These are phyloP conservation scores for Epizoanthus rinbou DNA, from an alignment of 92 coral and sea anemone genomes.

Conservation along the genomic window DNA sequence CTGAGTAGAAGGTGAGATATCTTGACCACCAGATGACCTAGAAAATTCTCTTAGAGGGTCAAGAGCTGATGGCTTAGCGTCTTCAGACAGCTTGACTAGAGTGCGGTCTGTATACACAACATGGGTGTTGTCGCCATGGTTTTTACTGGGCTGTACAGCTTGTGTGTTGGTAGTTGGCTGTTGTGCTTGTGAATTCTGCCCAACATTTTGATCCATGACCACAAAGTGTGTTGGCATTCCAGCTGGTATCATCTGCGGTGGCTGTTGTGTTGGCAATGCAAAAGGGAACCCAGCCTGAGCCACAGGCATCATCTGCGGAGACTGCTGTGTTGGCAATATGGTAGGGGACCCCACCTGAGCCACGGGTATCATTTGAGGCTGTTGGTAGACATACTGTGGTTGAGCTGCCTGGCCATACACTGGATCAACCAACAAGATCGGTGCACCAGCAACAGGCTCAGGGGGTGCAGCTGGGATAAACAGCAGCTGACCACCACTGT, in stretches of 20 bases:
- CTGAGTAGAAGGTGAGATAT: too few species aligned
- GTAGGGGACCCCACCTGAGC: slow-evolving; percentile 18
- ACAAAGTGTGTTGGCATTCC: slow-evolving; percentile 3
- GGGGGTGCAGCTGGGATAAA: slow-evolving; percentile 17
- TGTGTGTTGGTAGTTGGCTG: background rate
- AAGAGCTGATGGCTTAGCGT: too few species aligned
- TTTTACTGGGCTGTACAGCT: background rate
- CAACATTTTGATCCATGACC: background rate
- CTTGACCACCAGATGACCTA: too few species aligned
- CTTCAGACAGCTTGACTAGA: slow-evolving; percentile 7
- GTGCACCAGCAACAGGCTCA: background rate
- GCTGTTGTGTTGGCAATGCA: slow-evolving; percentile 33
- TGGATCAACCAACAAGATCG: slow-evolving; percentile 12
- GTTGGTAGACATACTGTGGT: background rate
- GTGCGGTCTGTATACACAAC: slow-evolving; percentile 23
- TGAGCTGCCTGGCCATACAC: background rate
- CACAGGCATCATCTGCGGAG: slow-evolving; percentile 20
- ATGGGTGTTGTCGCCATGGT: slow-evolving; percentile 31
- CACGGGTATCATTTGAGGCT: background rate
- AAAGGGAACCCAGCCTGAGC: slow-evolving; percentile 40
- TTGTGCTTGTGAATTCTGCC: background rate
- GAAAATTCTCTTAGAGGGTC: too few species aligned
- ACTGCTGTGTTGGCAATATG: slow-evolving; percentile 9
- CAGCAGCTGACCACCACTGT: slow-evolving; percentile 22
- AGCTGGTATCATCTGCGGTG: slow-evolving; percentile 41